A percentile compares a stretch with the other conserved stretches of the same genome.
Conservation (phyloP, 2,113 vertebrate genomes). For the Platysternon megacephalum region DNA sequence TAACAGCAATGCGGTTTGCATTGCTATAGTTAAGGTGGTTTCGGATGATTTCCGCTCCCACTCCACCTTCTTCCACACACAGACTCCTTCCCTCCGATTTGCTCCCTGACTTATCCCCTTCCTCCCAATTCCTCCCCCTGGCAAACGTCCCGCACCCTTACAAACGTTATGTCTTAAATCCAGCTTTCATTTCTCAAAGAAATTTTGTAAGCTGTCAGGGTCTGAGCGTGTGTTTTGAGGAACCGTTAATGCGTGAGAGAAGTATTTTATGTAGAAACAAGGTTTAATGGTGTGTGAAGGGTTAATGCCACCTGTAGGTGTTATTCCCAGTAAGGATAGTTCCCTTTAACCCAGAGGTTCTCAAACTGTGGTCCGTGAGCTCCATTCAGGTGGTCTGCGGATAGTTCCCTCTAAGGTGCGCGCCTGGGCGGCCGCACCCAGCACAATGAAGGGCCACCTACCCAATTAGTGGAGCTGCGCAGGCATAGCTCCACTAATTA, state of each 20-base stretch:
- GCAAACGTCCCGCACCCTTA: neutral
- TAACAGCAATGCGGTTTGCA: conserved; percentile 72
- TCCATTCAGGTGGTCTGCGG: too few relatives aligned
- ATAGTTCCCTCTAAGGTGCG: too few relatives aligned
- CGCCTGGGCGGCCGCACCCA: too few relatives aligned
- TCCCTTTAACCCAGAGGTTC: conserved; percentile 16
- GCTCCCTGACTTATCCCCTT: neutral
- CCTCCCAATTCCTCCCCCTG: neutral
- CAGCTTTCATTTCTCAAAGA: conserved; percentile 4
- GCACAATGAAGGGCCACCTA: too few relatives aligned
- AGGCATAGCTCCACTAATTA: too few relatives aligned
- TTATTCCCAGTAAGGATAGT: neutral
- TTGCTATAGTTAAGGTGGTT: conserved; percentile 70
- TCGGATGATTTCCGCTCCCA: conserved; percentile 14
- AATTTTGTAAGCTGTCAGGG: neutral
- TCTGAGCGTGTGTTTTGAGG: conserved; percentile 31
- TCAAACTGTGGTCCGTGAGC: too few relatives aligned
- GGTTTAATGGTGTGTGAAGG: neutral
- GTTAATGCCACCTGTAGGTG: neutral
- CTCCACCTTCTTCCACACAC: neutral
- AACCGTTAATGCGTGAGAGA: conserved; percentile 49
- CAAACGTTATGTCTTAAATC: neutral
- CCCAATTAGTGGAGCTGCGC: too few relatives aligned
- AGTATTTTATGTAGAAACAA: neutral
- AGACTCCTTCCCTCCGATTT: neutral